These are phyloP conservation scores for Drosophila erecta DNA, from an alignment of 1,140 invertebrate genomes.

Conservation along the genomic window DNA sequence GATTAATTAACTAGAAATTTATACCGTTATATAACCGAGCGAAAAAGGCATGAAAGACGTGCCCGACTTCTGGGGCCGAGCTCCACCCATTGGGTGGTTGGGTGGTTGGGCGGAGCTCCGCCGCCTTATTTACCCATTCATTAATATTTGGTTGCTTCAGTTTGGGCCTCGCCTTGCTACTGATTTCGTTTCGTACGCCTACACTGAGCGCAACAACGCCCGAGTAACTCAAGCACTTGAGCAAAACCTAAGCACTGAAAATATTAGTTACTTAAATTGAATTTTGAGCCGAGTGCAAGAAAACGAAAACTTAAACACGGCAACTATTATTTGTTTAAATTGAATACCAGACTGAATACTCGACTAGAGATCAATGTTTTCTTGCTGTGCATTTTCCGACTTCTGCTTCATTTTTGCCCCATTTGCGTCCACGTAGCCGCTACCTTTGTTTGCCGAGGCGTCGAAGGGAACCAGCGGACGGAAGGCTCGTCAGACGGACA, in stretches of 20 bases:
- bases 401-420: constrained; percentile 13
- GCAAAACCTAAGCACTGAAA: too few relatives aligned
- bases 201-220: not conserved
- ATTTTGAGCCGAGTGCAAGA: too few relatives aligned
- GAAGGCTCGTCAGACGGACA: constrained; percentile 1
- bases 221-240: too few relatives aligned
- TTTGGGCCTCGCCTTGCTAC: not conserved
- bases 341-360: too few relatives aligned
- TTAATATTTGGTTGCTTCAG: constrained; percentile 60
- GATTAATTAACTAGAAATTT: constrained; percentile 76
- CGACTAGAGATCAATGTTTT: too few relatives aligned
- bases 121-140: constrained; percentile 62
- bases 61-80: constrained; percentile 1
- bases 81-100: not conserved
- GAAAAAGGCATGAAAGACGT: constrained; percentile 39
- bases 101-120: constrained; percentile 18
- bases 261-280: too few relatives aligned
- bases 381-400: not conserved
- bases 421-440: constrained; percentile 27
- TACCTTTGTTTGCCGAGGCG: constrained; percentile 55
- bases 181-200: constrained; percentile 8
- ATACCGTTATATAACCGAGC: constrained; percentile 58
- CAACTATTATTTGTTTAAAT: too few relatives aligned
- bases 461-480: not conserved
- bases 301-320: too few relatives aligned